Conservation (phyloP, 2,113 vertebrate species). For the Tetrao urogallus region DNA sequence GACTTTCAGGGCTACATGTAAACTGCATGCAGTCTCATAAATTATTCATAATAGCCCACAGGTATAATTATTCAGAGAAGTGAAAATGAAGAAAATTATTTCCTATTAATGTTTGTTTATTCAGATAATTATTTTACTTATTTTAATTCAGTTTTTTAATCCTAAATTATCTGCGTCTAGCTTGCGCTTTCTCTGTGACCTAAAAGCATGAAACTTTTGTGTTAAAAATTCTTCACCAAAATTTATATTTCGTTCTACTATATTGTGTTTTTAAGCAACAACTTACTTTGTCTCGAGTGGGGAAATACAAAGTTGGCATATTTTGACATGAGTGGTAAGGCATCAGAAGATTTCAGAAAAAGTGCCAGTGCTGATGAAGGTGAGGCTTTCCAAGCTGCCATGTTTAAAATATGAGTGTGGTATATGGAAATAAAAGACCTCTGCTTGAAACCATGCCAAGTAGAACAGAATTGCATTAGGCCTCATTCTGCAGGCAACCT, state of each 20-base stretch:
- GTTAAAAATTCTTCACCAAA: background rate
- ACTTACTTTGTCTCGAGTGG: background rate
- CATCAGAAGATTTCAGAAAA: background rate
- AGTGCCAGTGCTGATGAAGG: background rate
- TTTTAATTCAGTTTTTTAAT: constrained; percentile 38
- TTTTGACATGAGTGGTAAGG: rapidly evolving
- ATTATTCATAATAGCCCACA: constrained; percentile 92
- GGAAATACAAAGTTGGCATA: background rate
- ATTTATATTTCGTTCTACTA: background rate
- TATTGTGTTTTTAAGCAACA: background rate
- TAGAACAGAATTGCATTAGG: background rate
- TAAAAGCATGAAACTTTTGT: background rate
- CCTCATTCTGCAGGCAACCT: background rate
- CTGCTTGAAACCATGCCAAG: background rate
- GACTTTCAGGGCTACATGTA: constrained; percentile 87
- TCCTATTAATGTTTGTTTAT: constrained; percentile 95
- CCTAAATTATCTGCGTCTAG: background rate
- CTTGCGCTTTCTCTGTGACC: background rate
- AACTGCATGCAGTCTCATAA: constrained; percentile 88
- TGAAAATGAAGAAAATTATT: constrained; percentile 93
- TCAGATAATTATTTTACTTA: constrained; percentile 69
- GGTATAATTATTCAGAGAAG: constrained; percentile 93
- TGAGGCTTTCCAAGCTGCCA: background rate
- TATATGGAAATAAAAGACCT: background rate
- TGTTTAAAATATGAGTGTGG: background rate